A percentile compares a stretch with the other conserved stretches of the same genome.
Conservation (phyloP, 2,113 vertebrate genomes). For the Trichomycterus rosablanca region DNA sequence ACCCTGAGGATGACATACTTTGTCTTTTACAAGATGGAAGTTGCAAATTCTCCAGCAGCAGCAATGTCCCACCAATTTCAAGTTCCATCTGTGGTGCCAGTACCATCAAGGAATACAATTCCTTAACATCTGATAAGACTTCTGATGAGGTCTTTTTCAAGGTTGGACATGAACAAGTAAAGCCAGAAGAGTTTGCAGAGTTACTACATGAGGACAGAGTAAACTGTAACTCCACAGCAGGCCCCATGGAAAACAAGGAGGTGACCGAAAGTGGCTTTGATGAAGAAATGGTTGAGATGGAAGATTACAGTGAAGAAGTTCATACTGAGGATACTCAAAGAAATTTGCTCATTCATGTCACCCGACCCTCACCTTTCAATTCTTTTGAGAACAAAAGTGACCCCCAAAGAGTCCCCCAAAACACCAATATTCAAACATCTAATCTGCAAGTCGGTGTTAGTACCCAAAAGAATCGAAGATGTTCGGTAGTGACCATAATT, state of each 20-base stretch:
- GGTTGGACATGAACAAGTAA: constrained; percentile 27
- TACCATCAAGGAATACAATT: constrained; percentile 41
- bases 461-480: constrained; percentile 44
- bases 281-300: constrained; percentile 50
- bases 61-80: constrained; percentile 36
- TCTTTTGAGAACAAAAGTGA: constrained; percentile 49
- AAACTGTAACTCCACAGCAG: constrained; percentile 17
- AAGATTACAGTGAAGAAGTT: constrained; percentile 19
- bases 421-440: constrained; percentile 16
- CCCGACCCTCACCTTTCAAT: constrained; percentile 50
- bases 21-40: constrained; percentile 45
- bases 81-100: constrained; percentile 38
- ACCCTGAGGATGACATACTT: constrained; percentile 32
- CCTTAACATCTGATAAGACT: constrained; percentile 51
- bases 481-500: constrained; percentile 54
- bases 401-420: constrained; percentile 10
- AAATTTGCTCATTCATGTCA: constrained; percentile 45
- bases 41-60: constrained; percentile 42
- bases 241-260: constrained; percentile 51
- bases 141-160: constrained; percentile 42
- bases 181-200: constrained; percentile 26
- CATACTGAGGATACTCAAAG: constrained; percentile 26
- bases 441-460: constrained; percentile 2
- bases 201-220: constrained; percentile 21
- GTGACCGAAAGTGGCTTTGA: constrained; percentile 56